Conservation (phyloP, 2,113 vertebrate genomes). For the Picathartes gymnocephalus region DNA sequence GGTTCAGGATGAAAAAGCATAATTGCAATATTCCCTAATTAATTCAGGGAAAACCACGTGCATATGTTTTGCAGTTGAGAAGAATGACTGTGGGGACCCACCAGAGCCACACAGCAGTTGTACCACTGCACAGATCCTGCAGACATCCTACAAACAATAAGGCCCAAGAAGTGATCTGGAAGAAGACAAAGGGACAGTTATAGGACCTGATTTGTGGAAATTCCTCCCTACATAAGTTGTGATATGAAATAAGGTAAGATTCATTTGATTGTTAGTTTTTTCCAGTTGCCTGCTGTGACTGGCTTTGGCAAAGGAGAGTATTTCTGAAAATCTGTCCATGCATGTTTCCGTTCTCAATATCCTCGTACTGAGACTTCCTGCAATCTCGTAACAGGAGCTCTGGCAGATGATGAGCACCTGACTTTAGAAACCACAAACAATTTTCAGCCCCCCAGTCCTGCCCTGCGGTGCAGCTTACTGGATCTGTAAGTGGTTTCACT, state of each 20-base stretch:
- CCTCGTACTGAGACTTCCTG: not conserved
- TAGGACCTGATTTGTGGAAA: not conserved
- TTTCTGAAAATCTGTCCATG: not conserved
- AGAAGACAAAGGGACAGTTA: not conserved
- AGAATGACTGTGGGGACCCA: not conserved
- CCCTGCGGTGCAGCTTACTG: not conserved
- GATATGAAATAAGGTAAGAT: not conserved
- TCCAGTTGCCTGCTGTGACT: not conserved
- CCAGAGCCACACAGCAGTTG: rapidly evolving
- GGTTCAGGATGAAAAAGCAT: not conserved
- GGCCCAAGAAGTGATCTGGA: not conserved
- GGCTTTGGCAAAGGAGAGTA: not conserved
- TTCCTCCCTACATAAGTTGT: not conserved
- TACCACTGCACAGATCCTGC: not conserved
- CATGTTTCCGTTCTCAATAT: not conserved
- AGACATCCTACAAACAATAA: not conserved
- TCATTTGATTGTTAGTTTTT: not conserved
- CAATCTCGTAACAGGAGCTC: not conserved
- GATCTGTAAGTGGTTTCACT: not conserved
- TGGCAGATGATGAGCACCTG: not conserved
- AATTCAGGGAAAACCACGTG: not conserved
- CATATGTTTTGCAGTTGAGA: not conserved
- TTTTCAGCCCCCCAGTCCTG: not conserved
- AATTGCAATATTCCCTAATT: not conserved
- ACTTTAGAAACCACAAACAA: not conserved